Percentiles rank a stretch among this genome's conserved stretches.
These are phyloP conservation scores for Echeneis naucrates DNA, from an alignment of 2,797 vertebrate species.

Conservation along the genomic window DNA sequence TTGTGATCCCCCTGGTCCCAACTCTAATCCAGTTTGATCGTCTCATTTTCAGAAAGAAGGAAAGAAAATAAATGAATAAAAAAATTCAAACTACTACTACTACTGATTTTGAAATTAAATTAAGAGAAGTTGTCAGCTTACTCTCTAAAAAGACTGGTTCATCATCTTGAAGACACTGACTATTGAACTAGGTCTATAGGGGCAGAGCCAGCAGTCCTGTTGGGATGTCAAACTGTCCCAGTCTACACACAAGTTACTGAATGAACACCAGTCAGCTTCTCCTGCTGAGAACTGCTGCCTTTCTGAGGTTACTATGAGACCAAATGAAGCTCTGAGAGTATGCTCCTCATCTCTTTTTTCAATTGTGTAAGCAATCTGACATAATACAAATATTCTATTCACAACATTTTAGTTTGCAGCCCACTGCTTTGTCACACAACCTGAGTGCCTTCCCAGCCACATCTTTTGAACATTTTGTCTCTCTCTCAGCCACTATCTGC, in stretches of 20 bases:
- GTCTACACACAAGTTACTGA: background rate
- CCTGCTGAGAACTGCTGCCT: conserved; percentile 29
- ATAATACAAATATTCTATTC: conserved; percentile 21
- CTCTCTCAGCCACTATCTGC: conserved; percentile 8
- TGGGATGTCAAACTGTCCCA: background rate
- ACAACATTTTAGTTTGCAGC: background rate
- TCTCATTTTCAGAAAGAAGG: too few relatives aligned
- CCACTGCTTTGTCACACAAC: background rate
- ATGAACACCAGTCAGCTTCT: conserved; percentile 7
- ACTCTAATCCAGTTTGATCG: too few relatives aligned
- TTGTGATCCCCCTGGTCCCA: too few relatives aligned
- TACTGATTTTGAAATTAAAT: too few relatives aligned
- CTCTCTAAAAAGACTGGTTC: background rate
- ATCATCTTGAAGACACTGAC: background rate
- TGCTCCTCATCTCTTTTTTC: conserved; percentile 8
- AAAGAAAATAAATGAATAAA: too few relatives aligned
- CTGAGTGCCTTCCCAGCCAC: background rate
- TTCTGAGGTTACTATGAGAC: conserved; percentile 47
- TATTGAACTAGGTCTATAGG: background rate
- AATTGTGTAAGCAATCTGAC: conserved; percentile 27
- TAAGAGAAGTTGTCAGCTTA: too few relatives aligned
- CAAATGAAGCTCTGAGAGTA: conserved; percentile 15
- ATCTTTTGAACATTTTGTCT: background rate
- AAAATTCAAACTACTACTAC: too few relatives aligned
- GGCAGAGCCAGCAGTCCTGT: background rate